Evolutionary conservation across 2,797 vertebrate genomes (phyloP).

Genomic region (Cryptoprocta ferox): DNA sequence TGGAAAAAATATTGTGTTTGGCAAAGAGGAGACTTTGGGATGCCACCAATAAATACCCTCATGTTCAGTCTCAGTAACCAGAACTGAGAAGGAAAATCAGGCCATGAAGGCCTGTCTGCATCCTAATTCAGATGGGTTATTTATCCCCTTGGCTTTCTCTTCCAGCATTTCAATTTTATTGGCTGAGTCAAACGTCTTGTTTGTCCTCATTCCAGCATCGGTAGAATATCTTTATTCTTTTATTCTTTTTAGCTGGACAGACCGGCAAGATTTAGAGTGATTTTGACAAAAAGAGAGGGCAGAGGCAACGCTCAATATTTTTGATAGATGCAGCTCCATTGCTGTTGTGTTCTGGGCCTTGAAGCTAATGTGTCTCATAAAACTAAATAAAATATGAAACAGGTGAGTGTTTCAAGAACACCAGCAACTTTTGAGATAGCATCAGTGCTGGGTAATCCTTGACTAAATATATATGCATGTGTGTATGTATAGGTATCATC

Average conservation of each 20-base stretch:
- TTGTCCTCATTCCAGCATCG: conserved; percentile 61
- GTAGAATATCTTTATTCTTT: conserved; percentile 62
- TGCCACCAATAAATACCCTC: conserved; percentile 60
- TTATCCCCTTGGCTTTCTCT: conserved; percentile 68
- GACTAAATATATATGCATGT: not conserved
- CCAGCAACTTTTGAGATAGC: not conserved
- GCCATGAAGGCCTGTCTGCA: conserved; percentile 19
- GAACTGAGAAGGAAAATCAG: conserved; percentile 47
- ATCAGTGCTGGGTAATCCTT: not conserved
- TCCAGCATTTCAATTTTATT: conserved; percentile 45
- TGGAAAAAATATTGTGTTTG: conserved; percentile 73
- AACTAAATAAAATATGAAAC: conserved; percentile 18
- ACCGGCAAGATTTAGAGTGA: conserved; percentile 47
- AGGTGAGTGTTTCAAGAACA: not conserved
- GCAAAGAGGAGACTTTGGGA: conserved; percentile 35
- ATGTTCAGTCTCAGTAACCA: conserved; percentile 57
- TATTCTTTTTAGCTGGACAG: conserved; percentile 34
- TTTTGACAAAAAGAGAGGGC: conserved; percentile 61
- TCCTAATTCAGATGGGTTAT: conserved; percentile 53
- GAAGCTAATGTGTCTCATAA: not conserved
- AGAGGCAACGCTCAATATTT: conserved; percentile 44
- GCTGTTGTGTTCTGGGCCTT: conserved; percentile 13
- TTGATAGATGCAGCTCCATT: conserved; percentile 36
- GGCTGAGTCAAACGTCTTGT: conserved; percentile 55
- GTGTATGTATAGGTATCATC: not conserved